These are phyloP conservation scores for Keiferia lycopersicella DNA, from an alignment of 2,888 invertebrate species.

Conservation along the genomic window DNA sequence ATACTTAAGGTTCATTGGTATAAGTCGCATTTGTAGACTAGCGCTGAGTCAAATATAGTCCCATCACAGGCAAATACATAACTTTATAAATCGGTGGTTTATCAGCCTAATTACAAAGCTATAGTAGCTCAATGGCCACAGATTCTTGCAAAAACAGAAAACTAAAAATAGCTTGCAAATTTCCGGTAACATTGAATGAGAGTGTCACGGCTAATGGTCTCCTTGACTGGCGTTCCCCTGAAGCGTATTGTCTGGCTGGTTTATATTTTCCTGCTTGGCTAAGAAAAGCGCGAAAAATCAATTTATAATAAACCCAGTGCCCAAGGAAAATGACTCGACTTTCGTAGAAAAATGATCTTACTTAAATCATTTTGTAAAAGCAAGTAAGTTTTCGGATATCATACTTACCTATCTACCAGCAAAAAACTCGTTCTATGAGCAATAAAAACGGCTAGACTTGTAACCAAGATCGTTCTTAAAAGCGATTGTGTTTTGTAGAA, in stretches of 20 bases:
- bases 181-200: slow-evolving; percentile 22
- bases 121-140: background rate
- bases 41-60: too few species aligned
- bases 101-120: too few species aligned
- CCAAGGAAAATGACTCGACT: background rate
- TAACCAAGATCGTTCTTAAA: slow-evolving; percentile 1
- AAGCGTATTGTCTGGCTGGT: slow-evolving; percentile 33
- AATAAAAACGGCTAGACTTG: background rate
- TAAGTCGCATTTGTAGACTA: too few species aligned
- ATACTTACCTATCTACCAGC: too few species aligned
- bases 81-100: too few species aligned
- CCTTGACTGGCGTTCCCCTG: slow-evolving; percentile 35
- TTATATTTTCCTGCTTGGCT: slow-evolving; percentile 30
- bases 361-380: background rate
- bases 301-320: background rate
- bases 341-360: background rate
- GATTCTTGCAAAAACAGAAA: slow-evolving; percentile 17
- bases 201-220: slow-evolving; percentile 29
- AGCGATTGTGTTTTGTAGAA: too few species aligned
- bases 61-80: too few species aligned
- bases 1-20: too few species aligned
- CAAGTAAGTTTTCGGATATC: too few species aligned
- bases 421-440: too few species aligned
- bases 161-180: slow-evolving; percentile 9
- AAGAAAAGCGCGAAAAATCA: slow-evolving; percentile 29